A percentile compares a stretch with the other conserved stretches of the same genome.
Evolutionary conservation across 2,888 invertebrate genomes (phyloP).

Genomic region (Leptopilina syphax): DNA sequence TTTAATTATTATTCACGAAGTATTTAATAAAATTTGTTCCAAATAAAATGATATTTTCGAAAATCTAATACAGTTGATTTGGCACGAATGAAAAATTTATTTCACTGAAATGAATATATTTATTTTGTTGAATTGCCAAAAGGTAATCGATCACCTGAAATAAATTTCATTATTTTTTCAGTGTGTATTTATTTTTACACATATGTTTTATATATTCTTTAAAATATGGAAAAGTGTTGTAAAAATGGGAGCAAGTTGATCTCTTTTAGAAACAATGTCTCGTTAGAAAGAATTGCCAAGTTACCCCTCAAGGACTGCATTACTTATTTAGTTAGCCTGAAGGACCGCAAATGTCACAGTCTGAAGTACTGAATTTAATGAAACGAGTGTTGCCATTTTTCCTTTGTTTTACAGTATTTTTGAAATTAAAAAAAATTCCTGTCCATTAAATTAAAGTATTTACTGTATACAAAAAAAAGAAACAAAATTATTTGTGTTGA

Average conservation of each 20-base stretch:
- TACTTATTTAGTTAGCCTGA: slow-evolving; percentile 25
- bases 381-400: slow-evolving; percentile 14
- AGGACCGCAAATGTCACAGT: slow-evolving; percentile 29
- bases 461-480: background rate
- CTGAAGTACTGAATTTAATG: slow-evolving; percentile 12
- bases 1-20: no score
- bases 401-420: background rate
- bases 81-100: no score
- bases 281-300: slow-evolving; percentile 21
- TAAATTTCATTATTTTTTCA: no score
- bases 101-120: no score
- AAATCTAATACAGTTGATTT: no score
- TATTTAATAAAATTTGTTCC: no score
- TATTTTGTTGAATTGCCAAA: no score
- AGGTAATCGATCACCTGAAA: no score
- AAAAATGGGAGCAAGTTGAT: slow-evolving; percentile 22
- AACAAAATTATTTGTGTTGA: no score
- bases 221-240: background rate
- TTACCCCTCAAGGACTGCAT: slow-evolving; percentile 19
- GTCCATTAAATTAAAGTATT: background rate
- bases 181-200: background rate
- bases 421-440: background rate
- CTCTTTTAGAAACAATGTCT: slow-evolving; percentile 11
- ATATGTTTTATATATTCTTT: background rate
- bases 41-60: no score